Percentiles rank a stretch among this genome's conserved stretches.
Conservation (phyloP, 2,797 vertebrate genomes). For the Darevskia nairensis region DNA sequence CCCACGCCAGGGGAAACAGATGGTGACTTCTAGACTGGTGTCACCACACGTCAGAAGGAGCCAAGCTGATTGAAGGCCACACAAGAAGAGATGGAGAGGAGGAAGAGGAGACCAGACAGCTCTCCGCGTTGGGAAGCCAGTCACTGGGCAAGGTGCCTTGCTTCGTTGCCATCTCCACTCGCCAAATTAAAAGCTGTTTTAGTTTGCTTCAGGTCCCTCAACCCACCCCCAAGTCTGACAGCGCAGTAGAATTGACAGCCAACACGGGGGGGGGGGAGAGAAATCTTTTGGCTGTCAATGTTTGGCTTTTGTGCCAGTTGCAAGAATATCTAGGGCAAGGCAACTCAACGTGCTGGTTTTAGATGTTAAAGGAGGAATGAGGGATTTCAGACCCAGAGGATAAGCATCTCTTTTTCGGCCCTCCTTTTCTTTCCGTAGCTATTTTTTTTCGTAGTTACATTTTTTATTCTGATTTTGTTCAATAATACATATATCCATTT, state of each 20-base stretch:
- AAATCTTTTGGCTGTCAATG: too few species aligned
- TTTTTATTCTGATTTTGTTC: too few species aligned
- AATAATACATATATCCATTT: too few species aligned
- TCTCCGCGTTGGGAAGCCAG: background rate
- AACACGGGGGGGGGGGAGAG: too few species aligned
- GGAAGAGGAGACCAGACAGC: background rate
- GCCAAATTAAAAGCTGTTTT: background rate
- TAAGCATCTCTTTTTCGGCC: too few species aligned
- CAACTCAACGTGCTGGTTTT: too few species aligned
- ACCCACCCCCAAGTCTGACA: background rate
- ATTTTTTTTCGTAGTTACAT: too few species aligned
- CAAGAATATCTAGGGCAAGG: too few species aligned
- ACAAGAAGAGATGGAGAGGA: background rate
- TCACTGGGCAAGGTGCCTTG: background rate
- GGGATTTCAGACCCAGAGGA: too few species aligned
- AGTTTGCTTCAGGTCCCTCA: background rate
- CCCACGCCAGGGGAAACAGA: background rate
- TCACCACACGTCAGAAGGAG: background rate
- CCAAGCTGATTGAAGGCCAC: background rate
- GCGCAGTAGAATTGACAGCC: background rate
- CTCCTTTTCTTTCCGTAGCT: too few species aligned
- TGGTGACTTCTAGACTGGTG: background rate
- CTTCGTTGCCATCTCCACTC: background rate
- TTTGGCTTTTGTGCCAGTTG: too few species aligned
- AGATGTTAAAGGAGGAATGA: too few species aligned